phyloP scores from a whole-genome alignment of 2,113 vertebrate genomes.

The Pluvianellus socialis region DNA sequence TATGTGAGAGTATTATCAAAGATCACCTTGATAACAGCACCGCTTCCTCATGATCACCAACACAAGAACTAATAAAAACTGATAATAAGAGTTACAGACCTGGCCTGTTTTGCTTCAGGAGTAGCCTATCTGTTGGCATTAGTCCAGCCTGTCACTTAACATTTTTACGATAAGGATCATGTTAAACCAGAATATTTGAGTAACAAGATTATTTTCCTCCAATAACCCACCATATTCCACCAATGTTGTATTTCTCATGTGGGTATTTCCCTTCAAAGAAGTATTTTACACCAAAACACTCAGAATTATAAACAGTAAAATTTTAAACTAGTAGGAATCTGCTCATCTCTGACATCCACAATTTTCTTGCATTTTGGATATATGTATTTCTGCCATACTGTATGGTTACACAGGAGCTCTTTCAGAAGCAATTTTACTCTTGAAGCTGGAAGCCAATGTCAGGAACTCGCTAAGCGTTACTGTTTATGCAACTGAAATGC shows the following conservation, averaged over 20 bases:
- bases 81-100: not conserved
- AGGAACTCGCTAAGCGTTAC: not conserved
- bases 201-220: not conserved
- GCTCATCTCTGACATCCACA: not conserved
- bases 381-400: not conserved
- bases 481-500: constrained; percentile 16
- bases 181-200: not conserved
- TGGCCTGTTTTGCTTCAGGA: not conserved
- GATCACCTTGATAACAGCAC: not conserved
- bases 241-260: not conserved
- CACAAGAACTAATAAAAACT: not conserved
- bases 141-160: not conserved
- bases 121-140: not conserved
- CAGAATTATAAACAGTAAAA: not conserved
- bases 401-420: not conserved
- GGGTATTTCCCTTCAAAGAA: not conserved
- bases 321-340: not conserved
- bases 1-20: not conserved
- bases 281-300: not conserved
- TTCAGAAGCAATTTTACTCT: not conserved
- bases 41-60: not conserved
- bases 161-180: not conserved
- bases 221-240: not conserved
- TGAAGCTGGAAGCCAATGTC: not conserved
- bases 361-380: not conserved